Evolutionary conservation across 2,113 vertebrate genomes (phyloP), one percentile per base, ranked within the genome.

Genomic region (Coreoperca whiteheadi): DNA sequence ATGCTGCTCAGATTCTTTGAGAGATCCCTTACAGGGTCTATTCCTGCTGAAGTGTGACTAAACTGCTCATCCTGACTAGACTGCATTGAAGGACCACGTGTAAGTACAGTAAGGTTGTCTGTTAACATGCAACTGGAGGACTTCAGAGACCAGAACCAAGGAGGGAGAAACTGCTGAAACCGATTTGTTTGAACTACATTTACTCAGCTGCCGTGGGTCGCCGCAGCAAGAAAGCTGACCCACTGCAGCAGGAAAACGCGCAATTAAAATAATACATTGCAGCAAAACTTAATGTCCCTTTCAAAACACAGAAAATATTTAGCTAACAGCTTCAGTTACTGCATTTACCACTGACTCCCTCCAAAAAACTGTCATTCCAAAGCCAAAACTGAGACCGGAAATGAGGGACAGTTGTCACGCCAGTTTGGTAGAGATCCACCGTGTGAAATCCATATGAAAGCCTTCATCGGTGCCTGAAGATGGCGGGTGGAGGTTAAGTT

Each of bases 241-340:
- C 70, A 14, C 63, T 8, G 18, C 15, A 1, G 20, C 68, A 51
- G 69, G 60, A 77, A n/a, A 65, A 66, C 4, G 0, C 50, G 30
- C 37, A 30, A 78, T 69, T 50, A 32, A 41, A 77, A 56, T n/a
- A 43, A 69, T 16, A 64, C 30, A 48, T 64, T 23, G 46, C 59
- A 64, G 10, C 11, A 54, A 73, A 81, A 73, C 61, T 3, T 0
- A 48, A 46, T 0, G 74, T 41, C 67, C 48, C 46, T 48, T 63
- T 65, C 25, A 59, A 72, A 66, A 86, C 53, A 61, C 21, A 23
- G 10, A 73, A 73, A 67, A 50, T 53, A 73, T 77, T 73, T 15
- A 57, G 54, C 37, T 30, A 63, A 60, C 37, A 59, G 78, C 32
- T 71, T 43, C 18, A n/a, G 23, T 71, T 77, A 28, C 81, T 48